Conservation (phyloP, 2,113 vertebrate species). For the Heliornis fulica region DNA sequence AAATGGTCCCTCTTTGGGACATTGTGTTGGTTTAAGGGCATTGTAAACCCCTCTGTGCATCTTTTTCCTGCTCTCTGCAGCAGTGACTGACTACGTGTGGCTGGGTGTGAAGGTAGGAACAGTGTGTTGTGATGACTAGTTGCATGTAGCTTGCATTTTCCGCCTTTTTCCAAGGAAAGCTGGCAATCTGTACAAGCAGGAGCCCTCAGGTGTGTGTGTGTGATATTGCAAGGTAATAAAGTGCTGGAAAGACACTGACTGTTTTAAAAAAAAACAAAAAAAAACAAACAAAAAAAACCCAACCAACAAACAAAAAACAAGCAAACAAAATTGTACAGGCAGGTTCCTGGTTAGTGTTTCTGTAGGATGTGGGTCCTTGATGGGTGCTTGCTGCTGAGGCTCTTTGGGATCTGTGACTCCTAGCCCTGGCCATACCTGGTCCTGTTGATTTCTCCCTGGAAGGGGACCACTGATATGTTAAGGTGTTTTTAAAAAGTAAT, state of each 20-base stretch:
- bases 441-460: not conserved
- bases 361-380: not conserved
- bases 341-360: not conserved
- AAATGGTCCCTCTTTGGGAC: accelerated
- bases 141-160: not conserved
- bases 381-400: not conserved
- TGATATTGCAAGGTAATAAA: not conserved
- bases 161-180: not conserved
- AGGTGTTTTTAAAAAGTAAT: not conserved
- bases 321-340: not conserved
- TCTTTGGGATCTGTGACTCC: not conserved
- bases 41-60: not conserved
- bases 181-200: not conserved
- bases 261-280: not conserved
- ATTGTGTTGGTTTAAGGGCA: not conserved
- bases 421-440: not conserved
- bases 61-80: not conserved
- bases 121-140: not conserved
- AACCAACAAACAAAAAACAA: too few relatives aligned
- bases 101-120: not conserved
- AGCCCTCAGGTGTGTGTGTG: not conserved
- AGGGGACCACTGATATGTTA: not conserved
- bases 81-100: not conserved
- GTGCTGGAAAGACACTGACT: not conserved
- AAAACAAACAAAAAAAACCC: not conserved